Percentiles rank a stretch among this genome's conserved stretches.
phyloP scores from a whole-genome alignment of 1,140 invertebrate genomes.

The Nephotettix cincticeps region DNA sequence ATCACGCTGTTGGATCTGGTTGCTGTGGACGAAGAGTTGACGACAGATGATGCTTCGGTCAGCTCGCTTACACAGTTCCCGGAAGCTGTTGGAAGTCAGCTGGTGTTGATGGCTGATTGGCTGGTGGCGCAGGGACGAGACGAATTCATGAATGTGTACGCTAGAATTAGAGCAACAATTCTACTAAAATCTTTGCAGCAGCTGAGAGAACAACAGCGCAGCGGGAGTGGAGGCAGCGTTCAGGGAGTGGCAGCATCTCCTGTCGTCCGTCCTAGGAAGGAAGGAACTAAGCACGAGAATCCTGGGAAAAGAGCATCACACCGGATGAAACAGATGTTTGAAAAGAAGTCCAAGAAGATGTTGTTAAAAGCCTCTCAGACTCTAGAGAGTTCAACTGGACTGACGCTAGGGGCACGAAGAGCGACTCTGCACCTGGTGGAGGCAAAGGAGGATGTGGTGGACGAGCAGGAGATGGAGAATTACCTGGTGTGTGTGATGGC shows the following conservation, averaged over 20 bases:
- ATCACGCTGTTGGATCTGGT: slow-evolving; percentile 84
- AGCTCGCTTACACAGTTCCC: slow-evolving; percentile 58
- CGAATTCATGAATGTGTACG: slow-evolving; percentile 80
- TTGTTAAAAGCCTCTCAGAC: slow-evolving; percentile 81
- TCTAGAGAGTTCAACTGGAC: slow-evolving; percentile 69
- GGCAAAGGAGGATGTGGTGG: slow-evolving; percentile 61
- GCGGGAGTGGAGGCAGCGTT: slow-evolving; percentile 66
- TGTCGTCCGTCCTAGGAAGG: slow-evolving; percentile 49
- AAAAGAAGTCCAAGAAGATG: slow-evolving; percentile 85
- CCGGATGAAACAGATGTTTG: slow-evolving; percentile 61
- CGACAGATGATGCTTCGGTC: slow-evolving; percentile 48
- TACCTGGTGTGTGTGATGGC: slow-evolving; percentile 84
- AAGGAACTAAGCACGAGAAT: slow-evolving; percentile 54
- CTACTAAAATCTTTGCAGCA: slow-evolving; percentile 74
- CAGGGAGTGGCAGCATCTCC: slow-evolving; percentile 44
- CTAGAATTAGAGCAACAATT: slow-evolving; percentile 70
- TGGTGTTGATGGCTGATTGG: slow-evolving; percentile 83
- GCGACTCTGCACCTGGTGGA: slow-evolving; percentile 46
- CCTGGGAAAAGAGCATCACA: slow-evolving; percentile 56
- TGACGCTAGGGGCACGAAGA: slow-evolving; percentile 57
- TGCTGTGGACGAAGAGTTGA: slow-evolving; percentile 69
- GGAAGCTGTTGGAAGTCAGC: slow-evolving; percentile 64
- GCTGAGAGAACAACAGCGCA: slow-evolving; percentile 78
- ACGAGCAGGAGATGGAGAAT: slow-evolving; percentile 84
- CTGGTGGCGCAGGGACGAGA: slow-evolving; percentile 72